Evolutionary conservation across 2,113 vertebrate species (phyloP).

Genomic region (Chrysochloris asiatica): DNA sequence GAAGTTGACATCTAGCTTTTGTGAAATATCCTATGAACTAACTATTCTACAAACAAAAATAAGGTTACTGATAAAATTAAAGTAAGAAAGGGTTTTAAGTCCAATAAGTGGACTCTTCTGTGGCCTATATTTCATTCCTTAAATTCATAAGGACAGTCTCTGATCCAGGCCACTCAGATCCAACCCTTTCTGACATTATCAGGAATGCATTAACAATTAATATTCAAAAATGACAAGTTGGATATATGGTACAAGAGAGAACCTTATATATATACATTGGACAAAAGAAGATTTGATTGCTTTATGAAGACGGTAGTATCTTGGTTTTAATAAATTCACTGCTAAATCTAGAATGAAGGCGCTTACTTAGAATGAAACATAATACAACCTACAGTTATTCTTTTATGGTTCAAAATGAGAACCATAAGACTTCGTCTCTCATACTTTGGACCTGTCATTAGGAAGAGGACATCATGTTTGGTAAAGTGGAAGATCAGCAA

Average conservation of each 20-base stretch:
- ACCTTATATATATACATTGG: background rate
- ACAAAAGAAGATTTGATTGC: background rate
- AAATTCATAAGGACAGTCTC: background rate
- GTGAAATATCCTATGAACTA: conserved; percentile 11
- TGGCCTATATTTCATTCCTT: background rate
- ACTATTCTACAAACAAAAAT: conserved; percentile 11
- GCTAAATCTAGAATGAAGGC: background rate
- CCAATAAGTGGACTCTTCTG: background rate
- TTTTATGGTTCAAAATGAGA: too few species aligned
- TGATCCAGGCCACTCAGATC: background rate
- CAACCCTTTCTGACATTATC: background rate
- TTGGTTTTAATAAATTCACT: background rate
- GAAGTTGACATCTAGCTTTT: background rate
- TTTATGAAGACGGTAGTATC: background rate
- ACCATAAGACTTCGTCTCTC: too few species aligned
- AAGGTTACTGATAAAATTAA: conserved; percentile 2
- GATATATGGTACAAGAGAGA: background rate
- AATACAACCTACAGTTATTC: background rate
- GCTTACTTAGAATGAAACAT: background rate
- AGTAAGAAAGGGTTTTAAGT: background rate
- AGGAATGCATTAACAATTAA: background rate
- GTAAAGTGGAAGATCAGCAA: too few species aligned
- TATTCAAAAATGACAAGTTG: background rate
- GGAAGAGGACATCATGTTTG: too few species aligned
- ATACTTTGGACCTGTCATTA: too few species aligned